Evolutionary conservation across 2,113 vertebrate genomes (phyloP), one percentile per base, ranked within the genome.

Genomic region (Odontesthes bonariensis): DNA sequence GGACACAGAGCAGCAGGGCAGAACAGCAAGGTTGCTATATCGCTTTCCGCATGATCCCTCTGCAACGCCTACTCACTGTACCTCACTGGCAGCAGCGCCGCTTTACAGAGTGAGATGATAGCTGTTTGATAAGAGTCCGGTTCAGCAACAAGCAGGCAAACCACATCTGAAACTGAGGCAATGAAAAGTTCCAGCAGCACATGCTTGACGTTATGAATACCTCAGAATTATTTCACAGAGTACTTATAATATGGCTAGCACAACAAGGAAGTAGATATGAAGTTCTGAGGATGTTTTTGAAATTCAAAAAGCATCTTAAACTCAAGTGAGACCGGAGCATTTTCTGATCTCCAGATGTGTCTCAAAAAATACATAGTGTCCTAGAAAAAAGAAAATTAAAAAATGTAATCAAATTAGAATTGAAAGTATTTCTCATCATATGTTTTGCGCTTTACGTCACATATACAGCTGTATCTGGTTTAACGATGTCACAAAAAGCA

Each of bases 21-120:
- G 82, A 86, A 84, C 88, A 86, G 88, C 79, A 65, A 88, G 81
- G 88, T 88, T 79, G 82, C 74, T 65, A 35, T 76, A 82, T 74
- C 81, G 76, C 73, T 81, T 82, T 77, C 88, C 20, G 78, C 86
- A 77, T 70, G 77, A 83, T 85, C 76, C 75, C 77, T 78, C 85
- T 66, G 79, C 84, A 85, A 88, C 85, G 77, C 88, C 85, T 72
- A 89, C 86, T 78, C 83, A 84, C 73, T 59, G 51, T 54, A 73
- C 72, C 80, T 75, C 82, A 40, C 57, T 81, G 20, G 53, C 75
- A 67, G 69, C 75, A 53, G n/a, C 56, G 14, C n/a, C 20, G 4
- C 57, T 68, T 68, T 53, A 44, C 40, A 73, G 69, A 75, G 75
- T 0, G 16, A 75, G 42, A 77, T 63, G 64, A 75, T 56, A 35